Conservation (phyloP, 2,888 invertebrate species). For the Eristalinus aeneus region DNA sequence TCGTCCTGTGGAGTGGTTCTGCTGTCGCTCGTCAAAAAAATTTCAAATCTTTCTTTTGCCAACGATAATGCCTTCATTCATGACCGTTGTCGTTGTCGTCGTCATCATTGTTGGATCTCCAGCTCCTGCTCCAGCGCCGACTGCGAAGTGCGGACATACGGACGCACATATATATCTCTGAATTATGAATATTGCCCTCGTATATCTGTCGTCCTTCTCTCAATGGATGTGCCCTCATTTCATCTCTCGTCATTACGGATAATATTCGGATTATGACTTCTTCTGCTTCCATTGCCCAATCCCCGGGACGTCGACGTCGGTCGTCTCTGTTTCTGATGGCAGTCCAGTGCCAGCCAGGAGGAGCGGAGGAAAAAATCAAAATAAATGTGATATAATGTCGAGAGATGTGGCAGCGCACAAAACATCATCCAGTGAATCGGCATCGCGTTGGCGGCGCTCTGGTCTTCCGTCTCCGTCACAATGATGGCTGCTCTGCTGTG, state of each 20-base stretch:
- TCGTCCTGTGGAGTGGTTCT: background rate
- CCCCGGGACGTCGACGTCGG: background rate
- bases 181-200: conserved; percentile 68
- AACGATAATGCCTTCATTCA: conserved; percentile 74
- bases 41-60: conserved; percentile 36
- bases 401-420: conserved; percentile 49
- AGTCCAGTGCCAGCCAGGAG: conserved; percentile 10
- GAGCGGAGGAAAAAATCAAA: conserved; percentile 24
- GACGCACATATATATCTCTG: conserved; percentile 46
- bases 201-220: conserved; percentile 65
- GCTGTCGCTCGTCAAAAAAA: conserved; percentile 13
- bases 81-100: background rate
- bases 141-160: conserved; percentile 44
- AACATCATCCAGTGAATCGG: conserved; percentile 52
- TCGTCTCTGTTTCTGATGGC: conserved; percentile 17
- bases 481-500: conserved; percentile 24
- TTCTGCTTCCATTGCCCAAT: background rate
- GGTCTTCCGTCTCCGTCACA: conserved; percentile 30
- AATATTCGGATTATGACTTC: conserved; percentile 68
- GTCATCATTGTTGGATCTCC: conserved; percentile 61
- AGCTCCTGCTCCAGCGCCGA: conserved; percentile 27
- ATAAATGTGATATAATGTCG: conserved; percentile 59
- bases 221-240: conserved; percentile 66
- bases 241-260: conserved; percentile 68
- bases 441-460: conserved; percentile 39